Conservation (phyloP, 2,888 invertebrate genomes). For the Crossocerus cetratus region DNA sequence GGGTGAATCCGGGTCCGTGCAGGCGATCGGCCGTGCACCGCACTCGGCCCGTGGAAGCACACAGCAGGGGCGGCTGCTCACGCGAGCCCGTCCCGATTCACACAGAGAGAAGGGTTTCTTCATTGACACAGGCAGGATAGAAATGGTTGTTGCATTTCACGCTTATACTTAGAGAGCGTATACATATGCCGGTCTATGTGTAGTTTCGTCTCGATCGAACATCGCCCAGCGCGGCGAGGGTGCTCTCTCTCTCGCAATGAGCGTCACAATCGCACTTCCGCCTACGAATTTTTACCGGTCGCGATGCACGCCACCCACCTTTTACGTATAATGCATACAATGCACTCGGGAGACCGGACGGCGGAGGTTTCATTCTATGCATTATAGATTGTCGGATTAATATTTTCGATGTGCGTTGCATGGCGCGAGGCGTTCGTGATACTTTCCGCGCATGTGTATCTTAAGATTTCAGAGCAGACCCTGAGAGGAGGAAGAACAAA, state of each 20-base stretch:
- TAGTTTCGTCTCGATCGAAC: not conserved
- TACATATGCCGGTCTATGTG: not conserved
- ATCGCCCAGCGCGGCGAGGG: not conserved
- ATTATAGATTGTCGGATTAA: no score
- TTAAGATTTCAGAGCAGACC: slow-evolving; percentile 15
- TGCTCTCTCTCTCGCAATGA: no score
- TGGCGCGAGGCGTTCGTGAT: no score
- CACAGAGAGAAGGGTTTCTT: not conserved
- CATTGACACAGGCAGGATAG: not conserved
- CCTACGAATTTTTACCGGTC: not conserved
- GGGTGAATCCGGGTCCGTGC: not conserved
- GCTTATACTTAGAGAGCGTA: slow-evolving; percentile 2
- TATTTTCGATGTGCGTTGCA: no score
- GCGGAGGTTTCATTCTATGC: no score
- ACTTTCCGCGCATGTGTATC: slow-evolving; percentile 2
- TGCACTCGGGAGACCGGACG: no score
- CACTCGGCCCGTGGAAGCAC: no score
- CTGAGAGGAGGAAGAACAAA: no score
- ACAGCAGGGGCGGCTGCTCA: no score
- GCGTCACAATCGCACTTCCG: not conserved
- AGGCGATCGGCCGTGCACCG: not conserved
- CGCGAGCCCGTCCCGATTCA: no score
- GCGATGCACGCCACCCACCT: no score
- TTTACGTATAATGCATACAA: no score
- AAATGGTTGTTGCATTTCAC: not conserved